phyloP scores from a whole-genome alignment of 1,140 invertebrate genomes.

The Asobara japonica region DNA sequence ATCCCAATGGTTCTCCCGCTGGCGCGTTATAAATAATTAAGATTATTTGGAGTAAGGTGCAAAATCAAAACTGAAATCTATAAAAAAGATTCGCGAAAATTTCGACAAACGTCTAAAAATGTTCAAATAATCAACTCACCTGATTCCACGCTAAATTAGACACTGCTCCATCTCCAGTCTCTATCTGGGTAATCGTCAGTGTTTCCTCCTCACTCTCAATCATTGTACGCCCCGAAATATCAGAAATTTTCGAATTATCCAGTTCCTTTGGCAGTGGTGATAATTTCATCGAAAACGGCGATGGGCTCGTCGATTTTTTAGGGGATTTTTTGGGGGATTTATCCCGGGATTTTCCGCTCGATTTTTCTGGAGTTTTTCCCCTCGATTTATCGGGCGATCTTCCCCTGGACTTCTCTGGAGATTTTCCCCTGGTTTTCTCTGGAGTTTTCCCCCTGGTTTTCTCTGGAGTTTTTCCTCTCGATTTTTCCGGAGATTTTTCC shows the following conservation, averaged over 20 bases:
- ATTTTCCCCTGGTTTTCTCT: not conserved
- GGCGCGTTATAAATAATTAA: no score
- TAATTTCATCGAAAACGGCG: no score
- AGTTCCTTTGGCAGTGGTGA: not conserved
- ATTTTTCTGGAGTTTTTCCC: not conserved
- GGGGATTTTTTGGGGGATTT: not conserved
- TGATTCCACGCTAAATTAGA: conserved; percentile 22
- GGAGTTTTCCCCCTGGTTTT: no score
- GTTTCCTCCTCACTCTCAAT: conserved; percentile 29
- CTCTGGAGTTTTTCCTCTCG: not conserved
- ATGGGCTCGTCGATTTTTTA: not conserved
- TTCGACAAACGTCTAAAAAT: not conserved
- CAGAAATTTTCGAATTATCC: not conserved
- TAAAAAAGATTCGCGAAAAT: no score
- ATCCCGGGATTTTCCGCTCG: not conserved
- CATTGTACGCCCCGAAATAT: not conserved
- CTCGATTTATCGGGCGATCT: no score
- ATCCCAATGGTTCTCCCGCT: no score
- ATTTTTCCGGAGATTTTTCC: not conserved
- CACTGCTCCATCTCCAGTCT: not conserved
- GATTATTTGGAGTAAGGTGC: no score
- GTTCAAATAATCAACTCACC: conserved; percentile 13
- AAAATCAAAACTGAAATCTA: no score
- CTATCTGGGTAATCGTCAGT: conserved; percentile 10
- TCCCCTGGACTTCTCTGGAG: no score